Percentiles rank a stretch among this genome's conserved stretches.
These are phyloP conservation scores for Parus major DNA, from an alignment of 2,113 vertebrate species.

Conservation along the genomic window DNA sequence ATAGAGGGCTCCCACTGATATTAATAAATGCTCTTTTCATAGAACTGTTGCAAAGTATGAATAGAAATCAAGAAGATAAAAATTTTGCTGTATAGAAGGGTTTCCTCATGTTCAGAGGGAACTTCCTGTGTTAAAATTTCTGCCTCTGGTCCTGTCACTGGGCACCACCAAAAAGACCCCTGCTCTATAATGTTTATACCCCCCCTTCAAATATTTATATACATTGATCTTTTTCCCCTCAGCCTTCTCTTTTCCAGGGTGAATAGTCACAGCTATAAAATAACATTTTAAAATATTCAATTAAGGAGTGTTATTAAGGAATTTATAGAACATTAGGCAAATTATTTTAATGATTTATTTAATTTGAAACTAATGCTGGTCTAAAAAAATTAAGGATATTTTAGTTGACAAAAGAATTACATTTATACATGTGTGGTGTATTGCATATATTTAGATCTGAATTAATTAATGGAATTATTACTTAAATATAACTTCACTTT, in stretches of 20 bases:
- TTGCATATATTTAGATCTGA: neutral
- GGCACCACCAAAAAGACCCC: neutral
- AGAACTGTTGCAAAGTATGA: neutral
- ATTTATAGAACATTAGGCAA: neutral
- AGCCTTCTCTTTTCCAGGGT: neutral
- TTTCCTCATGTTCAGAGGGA: neutral
- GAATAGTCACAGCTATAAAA: neutral
- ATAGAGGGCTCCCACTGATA: neutral
- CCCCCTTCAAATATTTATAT: neutral
- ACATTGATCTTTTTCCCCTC: neutral
- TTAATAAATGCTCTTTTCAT: neutral
- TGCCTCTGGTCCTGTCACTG: neutral
- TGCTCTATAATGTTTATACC: fast-evolving
- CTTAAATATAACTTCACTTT: neutral
- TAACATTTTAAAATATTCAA: neutral
- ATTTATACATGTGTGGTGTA: neutral
- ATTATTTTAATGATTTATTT: neutral
- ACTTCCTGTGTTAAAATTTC: neutral
- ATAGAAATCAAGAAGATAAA: slow-evolving; percentile 2
- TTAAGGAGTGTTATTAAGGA: neutral
- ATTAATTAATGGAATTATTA: neutral
- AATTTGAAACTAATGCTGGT: neutral
- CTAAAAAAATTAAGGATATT: neutral
- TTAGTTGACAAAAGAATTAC: neutral
- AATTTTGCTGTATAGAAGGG: neutral